A percentile compares a stretch with the other conserved stretches of the same genome.
These are phyloP conservation scores for Heliocidaris erythrogramma DNA, from an alignment of 35 echinoderm and acorn worm genomes.

Conservation along the genomic window DNA sequence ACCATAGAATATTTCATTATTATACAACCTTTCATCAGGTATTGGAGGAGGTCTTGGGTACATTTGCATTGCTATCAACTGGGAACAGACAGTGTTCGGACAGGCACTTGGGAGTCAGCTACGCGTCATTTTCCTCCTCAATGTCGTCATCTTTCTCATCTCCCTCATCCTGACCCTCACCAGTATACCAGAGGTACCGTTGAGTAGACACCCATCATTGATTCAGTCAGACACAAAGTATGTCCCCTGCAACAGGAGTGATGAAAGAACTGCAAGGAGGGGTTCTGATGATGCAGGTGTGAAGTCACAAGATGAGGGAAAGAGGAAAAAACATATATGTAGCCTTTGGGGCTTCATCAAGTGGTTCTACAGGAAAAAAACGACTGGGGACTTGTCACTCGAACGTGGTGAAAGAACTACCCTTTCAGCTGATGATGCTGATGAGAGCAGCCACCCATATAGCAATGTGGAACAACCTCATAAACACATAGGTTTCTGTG, in stretches of 20 bases:
- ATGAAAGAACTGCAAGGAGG: not conserved
- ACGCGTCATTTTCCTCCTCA: constrained; percentile 67
- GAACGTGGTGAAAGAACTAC: not conserved
- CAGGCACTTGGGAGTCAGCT: constrained; percentile 67
- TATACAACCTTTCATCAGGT: constrained; percentile 49
- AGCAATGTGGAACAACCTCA: not conserved
- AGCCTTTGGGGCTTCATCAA: not conserved
- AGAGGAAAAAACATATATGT: not conserved
- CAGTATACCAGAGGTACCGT: constrained; percentile 74
- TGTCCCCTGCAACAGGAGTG: not conserved
- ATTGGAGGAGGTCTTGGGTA: constrained; percentile 82
- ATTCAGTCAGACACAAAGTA: not conserved
- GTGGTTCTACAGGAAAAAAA: not conserved
- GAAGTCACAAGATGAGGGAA: not conserved
- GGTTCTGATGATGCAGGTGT: too few relatives aligned
- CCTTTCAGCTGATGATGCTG: not conserved
- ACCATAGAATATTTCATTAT: too few relatives aligned
- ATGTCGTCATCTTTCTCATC: constrained; percentile 14
- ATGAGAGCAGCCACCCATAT: not conserved
- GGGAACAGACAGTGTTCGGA: constrained; percentile 64
- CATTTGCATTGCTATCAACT: constrained; percentile 74
- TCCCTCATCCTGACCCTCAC: constrained; percentile 68
- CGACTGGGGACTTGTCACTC: not conserved
- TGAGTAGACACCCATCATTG: not conserved
- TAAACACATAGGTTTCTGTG: not conserved